Evolutionary conservation across 2,888 invertebrate genomes (phyloP).

Genomic region (Stenodera caucasica): DNA sequence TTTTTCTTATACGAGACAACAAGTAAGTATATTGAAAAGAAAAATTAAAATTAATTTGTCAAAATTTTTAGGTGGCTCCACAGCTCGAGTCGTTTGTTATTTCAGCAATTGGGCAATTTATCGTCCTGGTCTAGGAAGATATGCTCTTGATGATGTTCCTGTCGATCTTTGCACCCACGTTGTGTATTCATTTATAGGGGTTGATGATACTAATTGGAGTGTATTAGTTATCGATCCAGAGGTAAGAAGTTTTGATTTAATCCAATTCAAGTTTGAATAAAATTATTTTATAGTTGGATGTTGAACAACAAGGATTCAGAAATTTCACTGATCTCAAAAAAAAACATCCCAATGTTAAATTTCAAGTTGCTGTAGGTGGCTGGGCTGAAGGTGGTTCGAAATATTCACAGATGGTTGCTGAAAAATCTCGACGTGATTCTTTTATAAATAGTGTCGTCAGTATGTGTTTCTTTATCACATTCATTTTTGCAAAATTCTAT

Average conservation of each 20-base stretch:
- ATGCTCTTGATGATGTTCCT: conserved; percentile 83
- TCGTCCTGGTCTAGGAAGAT: conserved; percentile 78
- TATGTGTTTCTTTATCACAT: conserved; percentile 47
- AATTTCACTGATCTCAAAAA: conserved; percentile 76
- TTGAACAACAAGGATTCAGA: conserved; percentile 73
- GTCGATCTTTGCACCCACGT: conserved; percentile 82
- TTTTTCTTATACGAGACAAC: conserved; percentile 4
- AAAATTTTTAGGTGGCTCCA: conserved; percentile 33
- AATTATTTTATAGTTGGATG: conserved; percentile 64
- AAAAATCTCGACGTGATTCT: conserved; percentile 66
- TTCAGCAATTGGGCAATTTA: conserved; percentile 86
- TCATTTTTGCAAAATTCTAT: neutral
- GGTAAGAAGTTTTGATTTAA: conserved; percentile 53
- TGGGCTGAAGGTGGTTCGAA: conserved; percentile 91
- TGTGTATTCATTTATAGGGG: conserved; percentile 87
- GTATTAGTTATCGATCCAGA: conserved; percentile 81
- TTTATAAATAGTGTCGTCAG: conserved; percentile 78
- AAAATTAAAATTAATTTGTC: neutral
- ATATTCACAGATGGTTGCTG: conserved; percentile 79
- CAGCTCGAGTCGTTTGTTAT: conserved; percentile 62
- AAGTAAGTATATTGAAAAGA: conserved; percentile 14
- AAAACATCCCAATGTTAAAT: conserved; percentile 72
- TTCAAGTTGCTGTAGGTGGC: conserved; percentile 82
- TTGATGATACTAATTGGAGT: conserved; percentile 75
- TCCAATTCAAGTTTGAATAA: conserved; percentile 8